Conservation (phyloP, 2,888 invertebrate species). For the Serripes groenlandicus region DNA sequence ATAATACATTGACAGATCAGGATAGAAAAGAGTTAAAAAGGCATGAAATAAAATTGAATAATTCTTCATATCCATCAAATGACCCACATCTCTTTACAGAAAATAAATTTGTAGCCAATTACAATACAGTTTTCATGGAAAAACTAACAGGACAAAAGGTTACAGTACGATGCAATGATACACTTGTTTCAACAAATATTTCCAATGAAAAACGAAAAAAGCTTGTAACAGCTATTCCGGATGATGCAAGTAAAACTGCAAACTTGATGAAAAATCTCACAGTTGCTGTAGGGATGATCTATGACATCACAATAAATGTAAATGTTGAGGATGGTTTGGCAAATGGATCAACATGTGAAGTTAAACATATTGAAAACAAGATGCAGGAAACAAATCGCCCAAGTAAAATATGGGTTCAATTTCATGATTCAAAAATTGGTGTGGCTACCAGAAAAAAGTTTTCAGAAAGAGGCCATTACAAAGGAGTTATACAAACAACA, state of each 20-base stretch:
- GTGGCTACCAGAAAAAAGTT: neutral
- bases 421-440: neutral
- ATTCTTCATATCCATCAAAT: conserved; percentile 2
- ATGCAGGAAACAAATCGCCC: neutral
- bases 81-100: conserved; percentile 41
- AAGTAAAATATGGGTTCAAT: neutral
- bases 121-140: conserved; percentile 35
- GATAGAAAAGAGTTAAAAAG: conserved; percentile 27
- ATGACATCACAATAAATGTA: conserved; percentile 48
- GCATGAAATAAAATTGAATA: neutral
- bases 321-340: conserved; percentile 52
- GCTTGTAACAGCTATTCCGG: neutral
- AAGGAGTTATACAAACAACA: conserved; percentile 1
- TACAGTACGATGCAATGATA: conserved; percentile 17
- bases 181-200: neutral
- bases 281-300: conserved; percentile 28
- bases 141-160: conserved; percentile 31
- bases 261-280: too few relatives aligned
- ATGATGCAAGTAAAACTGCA: neutral
- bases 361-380: conserved; percentile 45
- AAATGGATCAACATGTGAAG: conserved; percentile 47
- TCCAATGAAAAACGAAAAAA: neutral
- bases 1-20: conserved; percentile 45
- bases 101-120: conserved; percentile 28
- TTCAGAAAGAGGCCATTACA: too few relatives aligned